These are phyloP conservation scores for Artibeus jamaicensis DNA, from an alignment of 2,797 vertebrate species.

Conservation along the genomic window DNA sequence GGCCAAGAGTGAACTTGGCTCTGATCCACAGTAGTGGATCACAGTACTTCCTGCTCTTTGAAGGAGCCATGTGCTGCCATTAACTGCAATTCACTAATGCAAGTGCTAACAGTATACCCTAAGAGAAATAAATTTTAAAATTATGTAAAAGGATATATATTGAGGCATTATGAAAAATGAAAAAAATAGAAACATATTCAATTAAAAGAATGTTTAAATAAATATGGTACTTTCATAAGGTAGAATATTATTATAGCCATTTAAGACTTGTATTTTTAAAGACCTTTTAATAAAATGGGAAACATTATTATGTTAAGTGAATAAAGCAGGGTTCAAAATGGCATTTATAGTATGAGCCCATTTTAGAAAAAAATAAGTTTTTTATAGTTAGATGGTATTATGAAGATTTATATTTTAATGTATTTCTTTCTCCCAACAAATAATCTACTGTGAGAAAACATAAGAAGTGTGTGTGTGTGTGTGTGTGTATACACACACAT, in stretches of 20 bases:
- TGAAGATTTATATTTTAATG: neutral
- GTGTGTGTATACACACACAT: neutral
- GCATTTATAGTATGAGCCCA: neutral
- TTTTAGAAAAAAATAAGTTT: neutral
- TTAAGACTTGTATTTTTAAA: slow-evolving; percentile 39
- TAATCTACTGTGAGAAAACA: neutral
- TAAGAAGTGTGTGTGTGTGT: neutral
- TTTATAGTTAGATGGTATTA: neutral
- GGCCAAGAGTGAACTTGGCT: neutral
- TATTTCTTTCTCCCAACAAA: neutral
- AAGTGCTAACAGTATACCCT: neutral
- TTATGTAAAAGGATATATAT: neutral
- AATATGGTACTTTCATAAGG: slow-evolving; percentile 21
- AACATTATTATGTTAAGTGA: slow-evolving; percentile 38
- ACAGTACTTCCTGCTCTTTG: neutral
- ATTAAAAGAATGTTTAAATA: slow-evolving; percentile 43
- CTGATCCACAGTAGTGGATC: neutral
- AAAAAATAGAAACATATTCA: neutral
- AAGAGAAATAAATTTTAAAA: neutral
- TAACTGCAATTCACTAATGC: neutral
- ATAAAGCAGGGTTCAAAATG: slow-evolving; percentile 2
- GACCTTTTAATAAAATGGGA: slow-evolving; percentile 22
- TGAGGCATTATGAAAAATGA: slow-evolving; percentile 22
- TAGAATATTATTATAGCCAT: neutral
- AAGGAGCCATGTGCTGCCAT: neutral